Evolutionary conservation across 2,113 vertebrate genomes (phyloP), one percentile per base, ranked within the genome.

Genomic region (Nicator chloris): DNA sequence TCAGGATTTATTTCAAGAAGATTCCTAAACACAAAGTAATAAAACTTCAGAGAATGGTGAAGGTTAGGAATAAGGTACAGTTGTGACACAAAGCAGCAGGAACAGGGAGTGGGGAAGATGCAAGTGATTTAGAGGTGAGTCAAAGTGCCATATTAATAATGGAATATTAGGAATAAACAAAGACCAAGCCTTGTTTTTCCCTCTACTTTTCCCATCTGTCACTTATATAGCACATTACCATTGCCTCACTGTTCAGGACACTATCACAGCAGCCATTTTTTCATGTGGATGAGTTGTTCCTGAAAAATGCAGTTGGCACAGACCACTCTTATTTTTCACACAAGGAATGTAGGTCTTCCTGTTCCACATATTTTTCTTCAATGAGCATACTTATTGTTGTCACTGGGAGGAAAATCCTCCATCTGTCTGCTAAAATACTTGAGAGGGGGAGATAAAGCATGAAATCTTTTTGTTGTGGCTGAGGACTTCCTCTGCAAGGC

Each of bases 311-410:
- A 56, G 18, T 33, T 95, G 93, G 93, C 94, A 88, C 56, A 86
- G 80, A 42, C 37, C 11, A 14, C 69, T 88, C 88, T 92, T 97
- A 88, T 95, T 97, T 97, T 96, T 88, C 82, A 84, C 64, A 11
- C 76, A 78, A 90, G 79, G 94, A 96, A 95, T 96, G 90, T 75
- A 94, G 92, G 88, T 96, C 90, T 96, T 97, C 93, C 94, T 93
- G 90, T 93, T 93, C 85, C 87, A 94, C 86, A 78, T 96, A 93
- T 75, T 95, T 97, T 92, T 96, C 82, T 90, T 96, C 90, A 94
- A 88, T 96, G 94, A 96, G 47, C 2, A 4, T 93, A 95, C 88
- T 90, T 95, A 97, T 92, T 96, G 85, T 95, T 97, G 92, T 96
- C 88, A 92, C 80, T 93, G 78, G 50, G 57, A 97, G 82, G 94